These are phyloP conservation scores for Malaclemys terrapin DNA, from an alignment of 2,113 vertebrate species.

Conservation along the genomic window DNA sequence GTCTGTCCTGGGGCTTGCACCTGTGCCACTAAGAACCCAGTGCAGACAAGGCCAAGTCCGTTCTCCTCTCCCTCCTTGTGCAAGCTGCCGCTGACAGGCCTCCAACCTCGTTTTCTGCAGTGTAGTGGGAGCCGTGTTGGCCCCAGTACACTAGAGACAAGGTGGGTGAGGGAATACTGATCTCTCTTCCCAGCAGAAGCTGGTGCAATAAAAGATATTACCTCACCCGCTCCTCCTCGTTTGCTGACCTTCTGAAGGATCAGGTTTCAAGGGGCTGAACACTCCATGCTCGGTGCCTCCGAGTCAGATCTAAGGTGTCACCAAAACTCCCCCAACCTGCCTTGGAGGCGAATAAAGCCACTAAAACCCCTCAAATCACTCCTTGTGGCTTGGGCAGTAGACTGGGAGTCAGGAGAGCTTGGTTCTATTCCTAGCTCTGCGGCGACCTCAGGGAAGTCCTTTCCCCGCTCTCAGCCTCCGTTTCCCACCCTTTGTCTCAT, in stretches of 20 bases:
- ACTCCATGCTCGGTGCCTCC: no score
- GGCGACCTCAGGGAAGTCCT: background rate
- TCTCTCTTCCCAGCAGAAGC: no score
- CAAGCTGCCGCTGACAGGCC: background rate
- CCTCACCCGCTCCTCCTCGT: no score
- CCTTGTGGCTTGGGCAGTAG: background rate
- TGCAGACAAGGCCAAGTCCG: rapidly evolving
- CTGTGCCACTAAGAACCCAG: background rate
- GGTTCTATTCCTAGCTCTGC: rapidly evolving
- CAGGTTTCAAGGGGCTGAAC: background rate
- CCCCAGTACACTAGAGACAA: no score
- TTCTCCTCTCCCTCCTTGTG: background rate
- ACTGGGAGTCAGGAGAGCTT: no score
- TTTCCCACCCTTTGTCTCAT: background rate
- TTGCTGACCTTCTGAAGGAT: background rate
- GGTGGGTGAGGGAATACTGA: no score
- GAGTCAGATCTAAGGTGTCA: background rate
- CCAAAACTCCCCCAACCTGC: background rate
- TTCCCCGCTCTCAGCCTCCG: background rate
- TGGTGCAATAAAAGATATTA: no score
- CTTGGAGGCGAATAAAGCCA: background rate
- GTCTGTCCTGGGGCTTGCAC: background rate
- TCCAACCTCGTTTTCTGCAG: background rate
- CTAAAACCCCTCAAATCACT: background rate
- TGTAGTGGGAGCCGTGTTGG: no score